phyloP scores from a whole-genome alignment of 2,888 invertebrate species.

The Diplazon laetatorius region DNA sequence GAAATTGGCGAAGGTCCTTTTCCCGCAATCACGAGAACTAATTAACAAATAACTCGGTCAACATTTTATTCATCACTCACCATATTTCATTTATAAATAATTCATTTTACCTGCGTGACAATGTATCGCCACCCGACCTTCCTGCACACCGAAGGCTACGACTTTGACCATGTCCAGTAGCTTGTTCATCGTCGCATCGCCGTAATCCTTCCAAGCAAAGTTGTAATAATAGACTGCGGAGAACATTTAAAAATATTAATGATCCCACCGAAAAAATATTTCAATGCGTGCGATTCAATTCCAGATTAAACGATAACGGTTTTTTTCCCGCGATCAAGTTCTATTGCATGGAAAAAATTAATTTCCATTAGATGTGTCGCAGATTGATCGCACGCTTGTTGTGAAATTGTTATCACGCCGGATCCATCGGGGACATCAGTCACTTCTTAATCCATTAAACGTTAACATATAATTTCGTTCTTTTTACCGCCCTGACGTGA shows the following conservation, averaged over 20 bases:
- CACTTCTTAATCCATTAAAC: too few relatives aligned
- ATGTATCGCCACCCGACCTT: conserved; percentile 93
- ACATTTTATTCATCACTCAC: neutral
- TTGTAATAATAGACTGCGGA: conserved; percentile 94
- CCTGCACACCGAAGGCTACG: conserved; percentile 90
- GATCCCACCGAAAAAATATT: neutral
- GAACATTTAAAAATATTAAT: conserved; percentile 10
- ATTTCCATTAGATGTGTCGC: too few relatives aligned
- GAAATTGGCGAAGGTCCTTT: too few relatives aligned
- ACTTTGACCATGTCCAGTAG: conserved; percentile 96
- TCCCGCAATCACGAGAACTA: too few relatives aligned
- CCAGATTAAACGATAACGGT: too few relatives aligned
- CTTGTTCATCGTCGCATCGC: conserved; percentile 89
- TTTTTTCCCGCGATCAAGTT: too few relatives aligned
- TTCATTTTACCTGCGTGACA: conserved; percentile 90
- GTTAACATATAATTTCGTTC: too few relatives aligned
- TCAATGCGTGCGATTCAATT: neutral
- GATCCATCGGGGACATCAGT: too few relatives aligned
- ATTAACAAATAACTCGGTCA: conserved; percentile 19
- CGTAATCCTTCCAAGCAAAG: conserved; percentile 94
- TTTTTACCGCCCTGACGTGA: too few relatives aligned
- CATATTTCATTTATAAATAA: conserved; percentile 22
- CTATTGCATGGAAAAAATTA: neutral
- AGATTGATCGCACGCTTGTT: too few relatives aligned
- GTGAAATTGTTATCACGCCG: too few relatives aligned